These are phyloP conservation scores for Spea bombifrons DNA, from an alignment of 2,113 vertebrate genomes.

Conservation along the genomic window DNA sequence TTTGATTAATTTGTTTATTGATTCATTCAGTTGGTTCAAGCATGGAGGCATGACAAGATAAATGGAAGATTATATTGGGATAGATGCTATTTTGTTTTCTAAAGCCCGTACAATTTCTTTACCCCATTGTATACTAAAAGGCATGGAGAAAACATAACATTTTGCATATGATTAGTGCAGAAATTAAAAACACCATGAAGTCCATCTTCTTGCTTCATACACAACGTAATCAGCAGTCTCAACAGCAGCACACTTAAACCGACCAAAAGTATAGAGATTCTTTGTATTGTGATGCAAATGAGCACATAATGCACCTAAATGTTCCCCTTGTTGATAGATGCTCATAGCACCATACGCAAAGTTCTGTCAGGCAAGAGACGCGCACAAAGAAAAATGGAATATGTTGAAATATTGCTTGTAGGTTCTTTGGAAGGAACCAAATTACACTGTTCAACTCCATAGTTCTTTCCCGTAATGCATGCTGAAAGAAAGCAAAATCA, in stretches of 20 bases:
- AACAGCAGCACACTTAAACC: neutral
- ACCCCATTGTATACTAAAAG: neutral
- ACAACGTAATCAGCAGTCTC: slow-evolving; percentile 10
- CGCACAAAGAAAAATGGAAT: neutral
- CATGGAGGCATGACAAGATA: slow-evolving; percentile 3
- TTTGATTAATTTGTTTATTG: slow-evolving; percentile 27
- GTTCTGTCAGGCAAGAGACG: no score
- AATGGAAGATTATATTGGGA: slow-evolving; percentile 17
- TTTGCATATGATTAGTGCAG: slow-evolving; percentile 21
- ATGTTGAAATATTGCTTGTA: neutral
- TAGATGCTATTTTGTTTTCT: slow-evolving; percentile 24
- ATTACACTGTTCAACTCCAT: neutral
- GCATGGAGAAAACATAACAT: slow-evolving; percentile 1
- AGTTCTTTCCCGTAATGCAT: neutral
- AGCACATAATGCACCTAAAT: slow-evolving; percentile 17
- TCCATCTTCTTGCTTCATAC: slow-evolving; percentile 11
- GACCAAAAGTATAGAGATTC: neutral
- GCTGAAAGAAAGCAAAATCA: neutral
- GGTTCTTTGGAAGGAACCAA: neutral
- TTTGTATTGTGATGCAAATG: slow-evolving; percentile 19
- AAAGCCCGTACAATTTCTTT: slow-evolving; percentile 9
- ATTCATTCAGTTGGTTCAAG: neutral
- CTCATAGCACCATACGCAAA: neutral
- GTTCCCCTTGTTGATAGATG: slow-evolving; percentile 13
- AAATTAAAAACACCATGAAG: slow-evolving; percentile 29